Conservation (phyloP, 2,888 invertebrate species). For the Syritta pipiens region DNA sequence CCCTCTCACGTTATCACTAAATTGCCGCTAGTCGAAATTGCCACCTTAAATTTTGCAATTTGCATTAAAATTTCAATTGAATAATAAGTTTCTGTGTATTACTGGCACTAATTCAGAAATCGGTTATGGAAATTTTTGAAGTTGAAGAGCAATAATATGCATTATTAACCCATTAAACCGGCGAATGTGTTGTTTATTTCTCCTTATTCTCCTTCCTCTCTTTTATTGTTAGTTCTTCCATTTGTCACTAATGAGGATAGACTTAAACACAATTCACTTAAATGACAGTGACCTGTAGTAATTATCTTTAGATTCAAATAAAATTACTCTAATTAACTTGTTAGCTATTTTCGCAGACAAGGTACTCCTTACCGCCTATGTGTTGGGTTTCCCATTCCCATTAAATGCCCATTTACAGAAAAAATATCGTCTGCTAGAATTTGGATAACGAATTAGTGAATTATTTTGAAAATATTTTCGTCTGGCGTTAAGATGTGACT, state of each 20-base stretch:
- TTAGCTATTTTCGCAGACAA: background rate
- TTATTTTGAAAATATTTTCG: too few relatives aligned
- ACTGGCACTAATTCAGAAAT: slow-evolving; percentile 4
- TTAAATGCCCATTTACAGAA: slow-evolving; percentile 1
- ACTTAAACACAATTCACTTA: too few relatives aligned
- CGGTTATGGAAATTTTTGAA: slow-evolving; percentile 5
- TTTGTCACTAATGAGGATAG: background rate
- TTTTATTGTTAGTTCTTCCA: background rate
- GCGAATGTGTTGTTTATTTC: background rate
- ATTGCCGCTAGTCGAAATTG: too few relatives aligned
- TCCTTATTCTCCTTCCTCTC: too few relatives aligned
- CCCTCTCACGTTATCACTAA: too few relatives aligned
- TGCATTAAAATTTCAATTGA: slow-evolving; percentile 9
- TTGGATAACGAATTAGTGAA: too few relatives aligned
- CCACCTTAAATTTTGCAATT: slow-evolving; percentile 27
- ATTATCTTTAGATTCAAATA: too few relatives aligned
- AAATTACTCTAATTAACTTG: background rate
- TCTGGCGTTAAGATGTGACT: too few relatives aligned
- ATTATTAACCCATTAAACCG: slow-evolving; percentile 12
- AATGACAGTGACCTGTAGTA: too few relatives aligned
- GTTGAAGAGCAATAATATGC: background rate
- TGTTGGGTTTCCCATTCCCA: background rate
- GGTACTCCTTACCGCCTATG: background rate
- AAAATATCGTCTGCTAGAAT: too few relatives aligned
- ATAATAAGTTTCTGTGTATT: background rate